Percentiles rank a stretch among this genome's conserved stretches.
These are phyloP conservation scores for Micronisus gabar DNA, from an alignment of 2,113 vertebrate genomes.

Conservation along the genomic window DNA sequence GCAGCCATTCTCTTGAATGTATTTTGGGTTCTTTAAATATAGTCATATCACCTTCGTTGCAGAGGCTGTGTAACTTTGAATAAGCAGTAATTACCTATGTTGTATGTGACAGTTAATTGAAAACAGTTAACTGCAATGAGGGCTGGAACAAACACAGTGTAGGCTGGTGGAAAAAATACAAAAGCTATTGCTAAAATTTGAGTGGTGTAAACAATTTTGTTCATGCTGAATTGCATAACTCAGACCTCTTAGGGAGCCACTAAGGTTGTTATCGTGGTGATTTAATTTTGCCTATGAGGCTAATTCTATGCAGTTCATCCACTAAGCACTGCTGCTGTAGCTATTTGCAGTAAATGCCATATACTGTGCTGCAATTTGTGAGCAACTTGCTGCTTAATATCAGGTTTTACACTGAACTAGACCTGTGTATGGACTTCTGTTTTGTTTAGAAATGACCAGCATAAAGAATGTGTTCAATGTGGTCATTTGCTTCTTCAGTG, in stretches of 20 bases:
- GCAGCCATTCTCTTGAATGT: slow-evolving; percentile 45
- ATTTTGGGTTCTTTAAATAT: not conserved
- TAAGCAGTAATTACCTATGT: not conserved
- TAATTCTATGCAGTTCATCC: slow-evolving; percentile 35
- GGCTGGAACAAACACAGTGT: not conserved
- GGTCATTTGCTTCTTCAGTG: slow-evolving; percentile 44
- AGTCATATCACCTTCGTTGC: slow-evolving; percentile 26
- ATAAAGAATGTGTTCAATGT: not conserved
- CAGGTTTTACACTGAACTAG: slow-evolving; percentile 43
- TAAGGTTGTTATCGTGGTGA: not conserved
- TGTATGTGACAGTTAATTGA: not conserved
- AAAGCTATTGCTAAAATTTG: not conserved
- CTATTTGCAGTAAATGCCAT: not conserved
- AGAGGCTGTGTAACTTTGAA: slow-evolving; percentile 12
- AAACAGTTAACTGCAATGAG: not conserved
- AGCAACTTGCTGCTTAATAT: slow-evolving; percentile 47
- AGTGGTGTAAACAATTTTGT: not conserved
- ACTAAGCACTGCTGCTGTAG: slow-evolving; percentile 6
- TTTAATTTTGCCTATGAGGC: not conserved
- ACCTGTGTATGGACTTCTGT: not conserved
- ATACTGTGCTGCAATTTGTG: not conserved
- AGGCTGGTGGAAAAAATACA: not conserved
- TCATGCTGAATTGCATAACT: not conserved
- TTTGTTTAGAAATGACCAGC: not conserved
- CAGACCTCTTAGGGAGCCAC: not conserved